Percentiles rank a stretch among this genome's conserved stretches.
Conservation (phyloP, 2,113 vertebrate species). For the Aldabrachelys gigantea region DNA sequence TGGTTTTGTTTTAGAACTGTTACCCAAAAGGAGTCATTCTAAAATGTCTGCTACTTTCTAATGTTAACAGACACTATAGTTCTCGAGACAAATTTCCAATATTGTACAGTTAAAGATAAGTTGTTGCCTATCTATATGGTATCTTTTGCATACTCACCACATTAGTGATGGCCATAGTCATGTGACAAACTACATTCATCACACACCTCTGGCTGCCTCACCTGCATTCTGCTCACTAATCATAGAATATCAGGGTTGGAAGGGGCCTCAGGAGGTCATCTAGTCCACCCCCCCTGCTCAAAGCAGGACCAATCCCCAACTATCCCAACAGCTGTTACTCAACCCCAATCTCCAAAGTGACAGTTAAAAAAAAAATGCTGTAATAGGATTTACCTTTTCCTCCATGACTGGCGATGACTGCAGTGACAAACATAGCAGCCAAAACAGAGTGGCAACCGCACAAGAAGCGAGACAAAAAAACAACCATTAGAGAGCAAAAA, state of each 20-base stretch:
- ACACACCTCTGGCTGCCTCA: not conserved
- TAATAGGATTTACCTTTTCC: slow-evolving; percentile 92
- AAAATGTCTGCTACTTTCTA: not conserved
- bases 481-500: slow-evolving; percentile 78
- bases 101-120: not conserved
- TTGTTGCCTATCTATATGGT: not conserved
- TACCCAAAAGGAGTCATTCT: not conserved
- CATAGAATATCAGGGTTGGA: not conserved
- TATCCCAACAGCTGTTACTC: not conserved
- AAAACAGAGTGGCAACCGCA: slow-evolving; percentile 82
- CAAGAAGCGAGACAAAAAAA: slow-evolving; percentile 87
- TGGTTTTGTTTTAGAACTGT: not conserved
- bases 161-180: not conserved
- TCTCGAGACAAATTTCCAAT: not conserved
- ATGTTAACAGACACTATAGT: accelerated
- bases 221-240: not conserved
- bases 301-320: no score
- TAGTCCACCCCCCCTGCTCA: no score
- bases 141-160: not conserved
- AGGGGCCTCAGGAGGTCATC: no score
- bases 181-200: not conserved
- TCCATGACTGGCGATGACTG: slow-evolving; percentile 97
- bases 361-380: slow-evolving; percentile 17
- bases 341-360: not conserved
- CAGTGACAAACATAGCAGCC: slow-evolving; percentile 81